Base-by-base conservation (phyloP, 2,797 vertebrate genomes). In the Lepilemur ruficaudatus region DNA sequence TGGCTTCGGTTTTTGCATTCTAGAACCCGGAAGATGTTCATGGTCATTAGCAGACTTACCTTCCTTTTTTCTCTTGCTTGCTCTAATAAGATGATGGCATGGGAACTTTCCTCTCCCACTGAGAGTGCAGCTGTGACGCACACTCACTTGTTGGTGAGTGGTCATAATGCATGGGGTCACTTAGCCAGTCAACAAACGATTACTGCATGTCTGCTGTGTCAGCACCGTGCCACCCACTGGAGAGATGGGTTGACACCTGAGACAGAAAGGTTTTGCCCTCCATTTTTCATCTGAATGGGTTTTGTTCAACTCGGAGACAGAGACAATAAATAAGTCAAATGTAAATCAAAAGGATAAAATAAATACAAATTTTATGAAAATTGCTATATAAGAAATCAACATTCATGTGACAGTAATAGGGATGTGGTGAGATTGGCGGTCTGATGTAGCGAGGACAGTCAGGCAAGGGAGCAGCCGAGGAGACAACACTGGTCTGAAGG, bases 201-300 rank as follows among this genome's bases (percentile, higher is more conserved):
- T 25, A 28, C 4, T 2, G 2, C 1, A 0, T 5, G 1, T 59
- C 22, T 32, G 28, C 11, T 1, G 7, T 4, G 38, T 30, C 30
- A 73, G 82, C 35, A 4, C 30, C 0, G 7, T 1, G 0, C 1
- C 17, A 13, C 38, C 73, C 67, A 9, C 48, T 4, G 18, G 22
- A 12, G 38, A 76, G n/a, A 72, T 3, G 9, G 46, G 46, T 32
- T 4, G 0, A 35, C 1, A 0, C 32, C 23, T 5, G 9, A 25
- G 65, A 35, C 12, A 28, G 10, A 15, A 5, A 0, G 0, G 25
- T 13, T 22, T 38, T 38, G 35, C 11, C 32, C 7, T 50, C 25
- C 14, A 30, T 25, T 67, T 89, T 57, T 59, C 38, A 20, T 48
- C 57, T 41, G 35, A 38, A 57, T 23, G 38, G 38, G 17, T 32